Base-by-base conservation (phyloP, 2,797 vertebrate species). In the Semaprochilodus insignis region DNA sequence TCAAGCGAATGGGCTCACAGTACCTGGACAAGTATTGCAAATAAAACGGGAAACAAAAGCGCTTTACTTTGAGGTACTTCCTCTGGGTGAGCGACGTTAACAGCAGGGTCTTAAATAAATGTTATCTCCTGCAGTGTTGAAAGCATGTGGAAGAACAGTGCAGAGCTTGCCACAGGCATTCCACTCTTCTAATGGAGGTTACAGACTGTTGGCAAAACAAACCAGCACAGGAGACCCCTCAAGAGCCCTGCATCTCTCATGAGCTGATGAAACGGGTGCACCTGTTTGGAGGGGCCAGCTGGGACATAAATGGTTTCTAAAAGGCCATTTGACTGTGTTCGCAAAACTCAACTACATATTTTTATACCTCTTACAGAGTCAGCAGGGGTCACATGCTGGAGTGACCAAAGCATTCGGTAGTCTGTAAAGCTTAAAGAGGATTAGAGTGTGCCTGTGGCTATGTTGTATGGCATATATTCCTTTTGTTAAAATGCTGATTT, bases 171-270 rank as follows among this genome's bases (percentile, higher is more conserved):
- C 15, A 54, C 19, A 11, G 14, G 19, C 23, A 23, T 31, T 27
- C 23, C 40, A 19, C n/a, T 23, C 70, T 57, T 81, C 57, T 63
- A 74, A 77, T 72, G 48, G 67, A 77, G 5, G 19, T 36, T 31
- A 34, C 62, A 78, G 59, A 36, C 36, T 66, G 71, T 19, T 59
- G 31, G 66, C 48, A 66, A 81, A 85, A 85, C 79, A 67, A 67
- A 74, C 67, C 25, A 16, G 21, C 59, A 62, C 55, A 63, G 0
- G 31, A 62, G 74, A 34, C 17, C 55, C 72, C 59, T 21, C 59
- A 17, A 13, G 16, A 74, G n/a, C 21, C 44, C 59, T 63, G 13
- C 48, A 27, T 44, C 54, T 13, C 62, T 80, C 67, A 74, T 67
- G n/a, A 71, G 67, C 15, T 19, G 19, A 51, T 31, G 25, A 44